A percentile compares a stretch with the other conserved stretches of the same genome.
These are phyloP conservation scores for Lasioglossum albipes DNA, from an alignment of 1,140 invertebrate species.

Conservation along the genomic window DNA sequence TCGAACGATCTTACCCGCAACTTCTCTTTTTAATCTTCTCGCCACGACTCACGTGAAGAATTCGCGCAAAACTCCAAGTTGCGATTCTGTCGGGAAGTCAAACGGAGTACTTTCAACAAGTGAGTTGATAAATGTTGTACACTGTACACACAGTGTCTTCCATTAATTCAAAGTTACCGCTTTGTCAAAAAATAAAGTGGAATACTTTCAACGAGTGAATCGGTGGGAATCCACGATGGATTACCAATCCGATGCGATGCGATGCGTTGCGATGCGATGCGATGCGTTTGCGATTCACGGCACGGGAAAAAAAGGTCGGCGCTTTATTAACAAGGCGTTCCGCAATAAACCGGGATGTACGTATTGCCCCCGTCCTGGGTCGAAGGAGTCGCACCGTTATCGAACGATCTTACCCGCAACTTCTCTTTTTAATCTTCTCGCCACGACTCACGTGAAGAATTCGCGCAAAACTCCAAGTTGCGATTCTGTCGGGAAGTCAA, in stretches of 20 bases:
- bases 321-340: conserved; percentile 69
- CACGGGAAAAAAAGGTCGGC: conserved; percentile 34
- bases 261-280: background rate
- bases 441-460: background rate
- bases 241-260: background rate
- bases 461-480: too few relatives aligned
- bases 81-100: too few relatives aligned
- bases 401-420: conserved; percentile 60
- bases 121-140: too few relatives aligned
- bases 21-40: conserved; percentile 42
- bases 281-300: conserved; percentile 5
- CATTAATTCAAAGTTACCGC: too few relatives aligned
- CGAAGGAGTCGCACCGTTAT: conserved; percentile 63
- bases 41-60: background rate
- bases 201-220: too few relatives aligned
- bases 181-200: too few relatives aligned
- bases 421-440: conserved; percentile 40
- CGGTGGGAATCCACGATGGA: too few relatives aligned
- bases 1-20: conserved; percentile 61
- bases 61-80: too few relatives aligned
- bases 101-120: too few relatives aligned
- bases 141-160: too few relatives aligned
- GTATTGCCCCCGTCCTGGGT: conserved; percentile 54
- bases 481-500: too few relatives aligned
- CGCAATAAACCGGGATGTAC: conserved; percentile 56